These are phyloP conservation scores for Caenorhabditis drosophilae DNA, from an alignment of 2,888 invertebrate genomes.

Conservation along the genomic window DNA sequence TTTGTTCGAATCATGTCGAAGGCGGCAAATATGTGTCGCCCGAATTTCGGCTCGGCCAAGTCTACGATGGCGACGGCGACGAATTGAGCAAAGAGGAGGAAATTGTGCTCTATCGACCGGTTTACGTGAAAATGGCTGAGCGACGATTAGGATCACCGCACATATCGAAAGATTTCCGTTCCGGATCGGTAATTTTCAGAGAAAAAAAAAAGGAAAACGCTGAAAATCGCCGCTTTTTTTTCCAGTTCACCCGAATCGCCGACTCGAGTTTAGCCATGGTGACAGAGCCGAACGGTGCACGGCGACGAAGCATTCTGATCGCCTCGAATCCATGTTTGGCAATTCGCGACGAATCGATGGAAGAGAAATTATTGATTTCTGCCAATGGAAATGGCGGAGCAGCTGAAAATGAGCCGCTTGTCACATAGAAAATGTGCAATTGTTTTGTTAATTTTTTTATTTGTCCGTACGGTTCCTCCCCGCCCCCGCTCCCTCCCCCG, in stretches of 20 bases:
- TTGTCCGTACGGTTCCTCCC: too few relatives aligned
- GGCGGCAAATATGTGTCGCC: conserved; percentile 81
- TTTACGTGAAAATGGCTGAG: conserved; percentile 57
- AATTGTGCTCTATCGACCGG: conserved; percentile 65
- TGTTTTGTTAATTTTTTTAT: too few relatives aligned
- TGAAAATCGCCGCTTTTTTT: background rate
- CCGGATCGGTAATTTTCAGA: conserved; percentile 43
- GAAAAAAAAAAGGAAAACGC: background rate
- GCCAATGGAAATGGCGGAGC: background rate
- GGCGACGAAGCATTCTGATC: conserved; percentile 38
- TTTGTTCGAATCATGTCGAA: conserved; percentile 79
- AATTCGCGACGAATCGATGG: conserved; percentile 35
- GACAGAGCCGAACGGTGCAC: conserved; percentile 49
- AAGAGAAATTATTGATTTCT: conserved; percentile 30
- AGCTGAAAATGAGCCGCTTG: conserved; percentile 25
- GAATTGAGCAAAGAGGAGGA: conserved; percentile 56
- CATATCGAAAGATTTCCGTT: conserved; percentile 38
- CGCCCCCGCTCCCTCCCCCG: too few relatives aligned
- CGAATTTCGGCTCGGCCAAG: conserved; percentile 81
- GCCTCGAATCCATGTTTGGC: conserved; percentile 38
- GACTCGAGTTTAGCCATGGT: conserved; percentile 48
- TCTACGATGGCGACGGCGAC: conserved; percentile 69
- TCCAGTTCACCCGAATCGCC: conserved; percentile 48
- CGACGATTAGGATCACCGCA: conserved; percentile 42
- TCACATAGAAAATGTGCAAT: conserved; percentile 1